A percentile compares a stretch with the other conserved stretches of the same genome.
These are phyloP conservation scores for Eubucco bourcierii DNA, from an alignment of 2,113 vertebrate species.

Conservation along the genomic window DNA sequence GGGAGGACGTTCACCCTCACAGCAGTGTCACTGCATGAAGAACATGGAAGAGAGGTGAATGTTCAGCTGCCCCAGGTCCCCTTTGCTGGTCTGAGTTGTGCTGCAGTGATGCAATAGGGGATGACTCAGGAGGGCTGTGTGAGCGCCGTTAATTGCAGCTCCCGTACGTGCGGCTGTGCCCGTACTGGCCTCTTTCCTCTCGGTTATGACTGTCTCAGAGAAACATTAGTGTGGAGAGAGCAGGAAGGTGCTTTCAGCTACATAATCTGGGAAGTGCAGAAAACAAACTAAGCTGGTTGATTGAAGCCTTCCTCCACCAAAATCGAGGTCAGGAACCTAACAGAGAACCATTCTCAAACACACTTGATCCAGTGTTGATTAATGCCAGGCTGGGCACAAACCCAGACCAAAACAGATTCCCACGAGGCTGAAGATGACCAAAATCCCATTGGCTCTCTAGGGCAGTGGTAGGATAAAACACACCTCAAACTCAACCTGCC, in stretches of 20 bases:
- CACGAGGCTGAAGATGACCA: not conserved
- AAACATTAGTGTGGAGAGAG: not conserved
- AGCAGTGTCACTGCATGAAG: rapidly evolving
- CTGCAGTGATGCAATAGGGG: not conserved
- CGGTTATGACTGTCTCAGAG: rapidly evolving
- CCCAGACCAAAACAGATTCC: not conserved
- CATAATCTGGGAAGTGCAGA: not conserved
- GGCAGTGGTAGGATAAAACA: not conserved
- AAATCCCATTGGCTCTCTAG: not conserved
- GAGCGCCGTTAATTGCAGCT: not conserved
- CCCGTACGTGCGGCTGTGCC: rapidly evolving
- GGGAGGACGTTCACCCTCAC: not conserved
- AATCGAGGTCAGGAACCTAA: not conserved
- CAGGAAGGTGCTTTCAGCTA: not conserved
- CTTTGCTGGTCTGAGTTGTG: not conserved
- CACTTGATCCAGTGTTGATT: not conserved
- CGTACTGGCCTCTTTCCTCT: not conserved
- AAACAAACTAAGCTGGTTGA: not conserved
- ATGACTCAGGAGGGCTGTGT: not conserved
- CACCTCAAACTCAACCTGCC: not conserved
- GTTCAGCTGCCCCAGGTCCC: not conserved
- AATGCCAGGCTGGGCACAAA: not conserved
- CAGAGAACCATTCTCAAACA: not conserved
- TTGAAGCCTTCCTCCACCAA: not conserved
- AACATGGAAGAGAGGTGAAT: not conserved